Evolutionary conservation across 2,113 vertebrate genomes (phyloP).

Genomic region (Leuciscus idus): DNA sequence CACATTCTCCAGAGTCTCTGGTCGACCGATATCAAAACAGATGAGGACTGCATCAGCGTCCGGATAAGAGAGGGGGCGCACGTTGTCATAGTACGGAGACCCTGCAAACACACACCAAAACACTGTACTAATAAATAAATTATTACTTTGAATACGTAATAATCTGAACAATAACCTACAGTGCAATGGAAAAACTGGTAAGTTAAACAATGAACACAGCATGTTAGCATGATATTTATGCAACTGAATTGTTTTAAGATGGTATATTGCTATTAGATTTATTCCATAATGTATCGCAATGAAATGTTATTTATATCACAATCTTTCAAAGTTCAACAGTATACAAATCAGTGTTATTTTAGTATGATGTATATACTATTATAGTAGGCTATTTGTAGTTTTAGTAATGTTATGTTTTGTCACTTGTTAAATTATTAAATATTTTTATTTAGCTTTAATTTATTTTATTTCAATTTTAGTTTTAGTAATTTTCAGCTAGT

Average conservation of each 20-base stretch:
- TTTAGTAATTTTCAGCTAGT: neutral
- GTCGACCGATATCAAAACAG: conserved; percentile 91
- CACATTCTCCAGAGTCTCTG: conserved; percentile 89
- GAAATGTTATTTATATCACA: neutral
- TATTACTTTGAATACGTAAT: neutral
- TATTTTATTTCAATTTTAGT: neutral
- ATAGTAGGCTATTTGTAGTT: too few species aligned
- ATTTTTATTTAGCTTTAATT: neutral
- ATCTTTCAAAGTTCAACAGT: neutral
- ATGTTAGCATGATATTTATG: neutral
- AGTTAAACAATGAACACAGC: neutral
- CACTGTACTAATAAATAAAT: neutral
- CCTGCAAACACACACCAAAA: conserved; percentile 70
- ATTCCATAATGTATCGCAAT: neutral
- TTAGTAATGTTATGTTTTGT: too few species aligned
- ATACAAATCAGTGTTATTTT: too few species aligned
- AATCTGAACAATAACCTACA: neutral
- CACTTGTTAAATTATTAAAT: too few species aligned
- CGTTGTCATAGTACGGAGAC: conserved; percentile 90
- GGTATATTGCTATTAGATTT: neutral
- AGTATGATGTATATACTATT: too few species aligned
- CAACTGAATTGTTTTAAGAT: neutral
- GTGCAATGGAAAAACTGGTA: neutral
- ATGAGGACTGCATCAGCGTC: conserved; percentile 90
- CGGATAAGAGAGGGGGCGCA: conserved; percentile 89